Conservation (phyloP, 2,888 invertebrate species). For the Candidula unifasciata region DNA sequence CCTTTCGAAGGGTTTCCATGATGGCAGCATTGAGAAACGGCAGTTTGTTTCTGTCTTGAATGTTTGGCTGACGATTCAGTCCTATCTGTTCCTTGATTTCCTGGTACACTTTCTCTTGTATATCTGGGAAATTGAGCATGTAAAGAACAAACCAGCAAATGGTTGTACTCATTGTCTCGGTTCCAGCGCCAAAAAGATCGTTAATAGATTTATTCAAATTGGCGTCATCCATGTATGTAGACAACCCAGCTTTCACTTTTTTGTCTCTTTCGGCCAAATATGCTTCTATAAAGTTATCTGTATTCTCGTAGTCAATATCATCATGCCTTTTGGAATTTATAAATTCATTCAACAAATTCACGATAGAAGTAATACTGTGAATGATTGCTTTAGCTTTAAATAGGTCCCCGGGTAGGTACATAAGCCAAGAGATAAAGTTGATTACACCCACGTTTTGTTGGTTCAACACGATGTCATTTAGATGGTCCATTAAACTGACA, state of each 20-base stretch:
- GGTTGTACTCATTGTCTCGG: constrained; percentile 7
- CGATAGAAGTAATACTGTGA: background rate
- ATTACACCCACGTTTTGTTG: background rate
- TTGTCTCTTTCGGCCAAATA: background rate
- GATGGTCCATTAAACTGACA: background rate
- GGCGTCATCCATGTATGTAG: background rate
- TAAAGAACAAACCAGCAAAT: constrained; percentile 3
- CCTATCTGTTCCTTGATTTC: background rate
- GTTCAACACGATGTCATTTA: no score
- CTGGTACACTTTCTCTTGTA: background rate
- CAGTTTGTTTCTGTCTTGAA: background rate
- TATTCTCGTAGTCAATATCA: background rate
- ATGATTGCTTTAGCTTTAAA: background rate
- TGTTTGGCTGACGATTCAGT: background rate
- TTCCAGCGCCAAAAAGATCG: background rate
- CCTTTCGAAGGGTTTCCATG: background rate
- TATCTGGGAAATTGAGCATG: background rate
- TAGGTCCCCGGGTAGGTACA: background rate
- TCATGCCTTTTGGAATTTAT: background rate
- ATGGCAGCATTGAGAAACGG: background rate
- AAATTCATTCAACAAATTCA: background rate
- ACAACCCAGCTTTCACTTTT: background rate
- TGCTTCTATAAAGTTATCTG: background rate
- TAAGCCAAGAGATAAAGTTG: background rate
- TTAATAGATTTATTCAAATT: background rate